Evolutionary conservation across 2,797 vertebrate species (phyloP).

Genomic region (Macrochelys suwanniensis): DNA sequence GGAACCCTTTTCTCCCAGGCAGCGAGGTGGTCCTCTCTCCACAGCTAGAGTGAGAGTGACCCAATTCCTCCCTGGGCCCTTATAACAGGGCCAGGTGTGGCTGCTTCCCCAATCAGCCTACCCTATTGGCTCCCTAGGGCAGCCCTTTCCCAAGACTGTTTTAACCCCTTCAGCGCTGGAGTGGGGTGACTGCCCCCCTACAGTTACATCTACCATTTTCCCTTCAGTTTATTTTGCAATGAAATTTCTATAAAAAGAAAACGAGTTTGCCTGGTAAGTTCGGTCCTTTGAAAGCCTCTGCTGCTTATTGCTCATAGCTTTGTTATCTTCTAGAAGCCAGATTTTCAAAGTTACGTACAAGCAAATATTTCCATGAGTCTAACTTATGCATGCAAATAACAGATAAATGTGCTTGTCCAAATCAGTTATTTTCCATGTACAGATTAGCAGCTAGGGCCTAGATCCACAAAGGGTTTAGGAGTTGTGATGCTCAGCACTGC

Average conservation of each 20-base stretch:
- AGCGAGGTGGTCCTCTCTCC: too few species aligned
- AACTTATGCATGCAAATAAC: not conserved
- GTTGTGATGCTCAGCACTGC: not conserved
- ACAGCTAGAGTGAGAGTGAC: too few species aligned
- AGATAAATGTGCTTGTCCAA: not conserved
- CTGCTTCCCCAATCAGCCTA: too few species aligned
- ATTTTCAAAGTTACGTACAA: not conserved
- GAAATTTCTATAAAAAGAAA: not conserved
- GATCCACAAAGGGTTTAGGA: not conserved
- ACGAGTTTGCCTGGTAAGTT: not conserved
- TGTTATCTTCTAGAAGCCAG: not conserved
- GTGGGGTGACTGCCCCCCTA: too few species aligned
- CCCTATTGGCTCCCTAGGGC: too few species aligned
- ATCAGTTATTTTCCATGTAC: not conserved
- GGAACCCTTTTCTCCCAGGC: too few species aligned
- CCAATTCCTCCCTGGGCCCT: too few species aligned
- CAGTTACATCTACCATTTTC: not conserved
- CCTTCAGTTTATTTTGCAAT: not conserved
- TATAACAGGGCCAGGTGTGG: too few species aligned
- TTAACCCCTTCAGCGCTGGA: too few species aligned
- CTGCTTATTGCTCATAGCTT: not conserved
- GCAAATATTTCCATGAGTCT: not conserved
- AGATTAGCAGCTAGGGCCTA: not conserved
- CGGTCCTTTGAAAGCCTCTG: not conserved
- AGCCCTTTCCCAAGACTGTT: too few species aligned